phyloP scores from a whole-genome alignment of 1,140 invertebrate species.

The Glossosoma conforme region DNA sequence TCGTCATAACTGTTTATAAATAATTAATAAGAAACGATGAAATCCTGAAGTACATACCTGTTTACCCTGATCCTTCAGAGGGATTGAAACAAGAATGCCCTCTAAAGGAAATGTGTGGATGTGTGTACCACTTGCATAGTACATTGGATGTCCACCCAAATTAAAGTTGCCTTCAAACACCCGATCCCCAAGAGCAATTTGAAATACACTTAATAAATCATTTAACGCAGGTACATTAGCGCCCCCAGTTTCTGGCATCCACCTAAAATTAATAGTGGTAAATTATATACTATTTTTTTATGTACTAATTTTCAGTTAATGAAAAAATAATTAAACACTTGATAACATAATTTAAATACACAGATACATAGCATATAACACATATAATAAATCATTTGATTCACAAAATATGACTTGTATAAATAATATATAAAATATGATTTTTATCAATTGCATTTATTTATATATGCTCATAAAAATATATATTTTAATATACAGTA shows the following conservation, averaged over 20 bases:
- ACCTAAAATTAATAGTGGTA: slow-evolving; percentile 57
- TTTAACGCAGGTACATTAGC: slow-evolving; percentile 92
- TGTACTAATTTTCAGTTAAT: too few relatives aligned
- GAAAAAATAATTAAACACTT: too few relatives aligned
- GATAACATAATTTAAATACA: too few relatives aligned
- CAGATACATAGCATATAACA: too few relatives aligned
- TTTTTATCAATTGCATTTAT: too few relatives aligned
- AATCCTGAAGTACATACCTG: slow-evolving; percentile 41
- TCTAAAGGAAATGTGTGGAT: slow-evolving; percentile 72
- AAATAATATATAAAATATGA: too few relatives aligned
- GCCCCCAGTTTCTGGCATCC: slow-evolving; percentile 94
- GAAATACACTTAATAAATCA: slow-evolving; percentile 72
- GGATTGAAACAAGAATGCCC: slow-evolving; percentile 64
- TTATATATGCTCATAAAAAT: too few relatives aligned
- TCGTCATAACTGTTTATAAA: neutral
- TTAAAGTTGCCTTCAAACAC: slow-evolving; percentile 87
- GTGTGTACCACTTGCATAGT: slow-evolving; percentile 86
- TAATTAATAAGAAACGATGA: neutral
- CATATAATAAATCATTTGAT: too few relatives aligned
- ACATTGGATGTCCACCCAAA: slow-evolving; percentile 81
- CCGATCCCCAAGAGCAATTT: slow-evolving; percentile 80
- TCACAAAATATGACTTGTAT: too few relatives aligned
- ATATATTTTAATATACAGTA: too few relatives aligned
- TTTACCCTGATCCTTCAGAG: slow-evolving; percentile 69
- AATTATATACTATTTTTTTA: too few relatives aligned